Evolutionary conservation across 2,113 vertebrate genomes (phyloP), one percentile per base, ranked within the genome.

Genomic region (Dendropsophus ebraccatus): DNA sequence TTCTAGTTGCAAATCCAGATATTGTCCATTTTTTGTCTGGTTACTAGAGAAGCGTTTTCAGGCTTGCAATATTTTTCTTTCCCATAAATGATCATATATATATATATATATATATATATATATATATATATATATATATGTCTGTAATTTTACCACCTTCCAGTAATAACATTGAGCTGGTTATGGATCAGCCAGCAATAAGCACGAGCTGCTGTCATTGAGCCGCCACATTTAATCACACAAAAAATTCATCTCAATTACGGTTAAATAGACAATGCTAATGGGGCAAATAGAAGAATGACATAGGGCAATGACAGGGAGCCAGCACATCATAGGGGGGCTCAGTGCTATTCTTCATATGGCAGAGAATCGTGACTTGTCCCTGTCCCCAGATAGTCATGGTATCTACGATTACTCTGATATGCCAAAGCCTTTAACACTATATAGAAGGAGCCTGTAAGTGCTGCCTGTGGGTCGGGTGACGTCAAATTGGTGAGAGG

Each of bases 201-300:
- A 25, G 60, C 23, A 69, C 49, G 70, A 82, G 37, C 10, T 32
- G 49, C 62, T 69, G 80, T 21, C 47, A 70, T 17, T 65, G 58
- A 67, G 79, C 23, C 41, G 16, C 28, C 79, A 81, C 56, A 60
- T 17, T 32, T 45, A 17, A 50, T 82, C 62, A 82, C 52, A 70
- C 37, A 14, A 19, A 45, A 82, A 28, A 82, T 82, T 50, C 60
- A 70, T 82, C 80, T 70, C 65, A 49, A 82, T 82, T 82, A 70
- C 12, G 5, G 19, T 65, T 70, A 10, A 52, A 25, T 69, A 82
- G 80, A 54, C 74, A 54, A 16, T 28, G 28, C 25, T 77, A 77
- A 77, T 77, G 19, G 74, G 74, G 74, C 25, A 77, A 77, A 50
- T 76, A 50, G 47, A 76, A 50, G 47, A 76, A 28, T 47, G 37